These are phyloP conservation scores for Nebria salina DNA, from an alignment of 2,888 invertebrate genomes.

Conservation along the genomic window DNA sequence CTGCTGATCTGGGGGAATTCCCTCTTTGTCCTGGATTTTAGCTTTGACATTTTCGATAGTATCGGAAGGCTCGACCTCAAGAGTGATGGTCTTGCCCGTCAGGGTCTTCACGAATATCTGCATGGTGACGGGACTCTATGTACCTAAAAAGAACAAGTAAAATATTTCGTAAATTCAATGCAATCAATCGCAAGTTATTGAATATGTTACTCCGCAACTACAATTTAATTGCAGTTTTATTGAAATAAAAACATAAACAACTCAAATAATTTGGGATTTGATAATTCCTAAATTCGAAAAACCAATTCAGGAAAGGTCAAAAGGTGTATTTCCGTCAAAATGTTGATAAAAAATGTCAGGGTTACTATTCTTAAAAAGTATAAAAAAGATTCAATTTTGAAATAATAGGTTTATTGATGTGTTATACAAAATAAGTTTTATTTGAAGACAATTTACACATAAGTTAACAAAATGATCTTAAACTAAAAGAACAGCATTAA, in stretches of 20 bases:
- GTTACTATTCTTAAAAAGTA: not conserved
- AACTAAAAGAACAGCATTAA: constrained; percentile 97
- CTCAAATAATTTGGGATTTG: too few species aligned
- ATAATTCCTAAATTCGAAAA: too few species aligned
- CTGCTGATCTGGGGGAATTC: constrained; percentile 86
- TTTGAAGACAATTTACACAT: constrained; percentile 46
- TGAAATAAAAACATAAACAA: too few species aligned
- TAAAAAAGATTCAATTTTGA: constrained; percentile 2
- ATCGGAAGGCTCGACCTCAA: constrained; percentile 92
- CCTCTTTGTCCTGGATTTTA: constrained; percentile 91
- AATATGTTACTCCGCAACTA: not conserved
- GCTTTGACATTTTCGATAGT: constrained; percentile 96
- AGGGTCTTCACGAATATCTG: constrained; percentile 97
- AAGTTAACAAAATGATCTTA: constrained; percentile 63
- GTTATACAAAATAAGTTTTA: constrained; percentile 33
- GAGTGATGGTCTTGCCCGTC: constrained; percentile 94
- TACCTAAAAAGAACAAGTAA: constrained; percentile 9
- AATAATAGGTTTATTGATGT: not conserved
- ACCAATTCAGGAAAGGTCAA: not conserved
- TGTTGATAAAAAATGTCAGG: too few species aligned
- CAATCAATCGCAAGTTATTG: not conserved
- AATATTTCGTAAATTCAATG: constrained; percentile 11
- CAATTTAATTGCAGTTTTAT: not conserved
- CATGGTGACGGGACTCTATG: constrained; percentile 69
- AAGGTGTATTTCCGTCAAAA: not conserved